Conservation (phyloP, 2,888 invertebrate genomes). For the Trilocha varians region DNA sequence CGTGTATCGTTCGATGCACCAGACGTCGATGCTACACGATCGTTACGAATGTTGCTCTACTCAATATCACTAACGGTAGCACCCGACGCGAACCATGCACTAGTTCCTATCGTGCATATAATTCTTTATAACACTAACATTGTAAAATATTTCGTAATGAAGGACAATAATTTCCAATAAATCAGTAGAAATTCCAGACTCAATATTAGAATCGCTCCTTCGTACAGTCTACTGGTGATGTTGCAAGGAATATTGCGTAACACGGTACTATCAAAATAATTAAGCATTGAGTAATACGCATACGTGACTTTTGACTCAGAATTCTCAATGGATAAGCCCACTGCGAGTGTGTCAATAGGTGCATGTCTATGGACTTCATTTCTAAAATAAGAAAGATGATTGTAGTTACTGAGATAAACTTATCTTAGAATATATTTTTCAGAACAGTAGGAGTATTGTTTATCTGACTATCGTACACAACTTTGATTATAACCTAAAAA, state of each 20-base stretch:
- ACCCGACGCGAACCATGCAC: not conserved
- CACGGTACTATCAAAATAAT: not conserved
- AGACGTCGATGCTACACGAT: conserved; percentile 60
- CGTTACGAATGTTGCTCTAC: conserved; percentile 53
- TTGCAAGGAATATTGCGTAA: not conserved
- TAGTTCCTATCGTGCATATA: not conserved
- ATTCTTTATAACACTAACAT: conserved; percentile 4
- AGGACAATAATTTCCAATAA: conserved; percentile 2
- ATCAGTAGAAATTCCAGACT: not conserved
- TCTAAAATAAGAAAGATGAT: too few relatives aligned
- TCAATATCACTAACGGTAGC: conserved; percentile 7
- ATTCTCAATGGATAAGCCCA: not conserved
- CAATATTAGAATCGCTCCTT: not conserved
- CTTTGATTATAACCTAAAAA: too few relatives aligned
- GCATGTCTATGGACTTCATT: too few relatives aligned
- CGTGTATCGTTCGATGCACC: conserved; percentile 73
- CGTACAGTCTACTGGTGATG: not conserved
- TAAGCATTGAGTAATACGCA: not conserved
- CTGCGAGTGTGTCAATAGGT: not conserved
- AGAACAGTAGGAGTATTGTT: too few relatives aligned
- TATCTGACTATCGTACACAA: too few relatives aligned
- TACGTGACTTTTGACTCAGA: not conserved
- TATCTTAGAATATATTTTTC: too few relatives aligned
- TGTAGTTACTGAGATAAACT: too few relatives aligned
- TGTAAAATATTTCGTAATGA: not conserved